Evolutionary conservation across 2,888 invertebrate species (phyloP).

Genomic region (Ceramica pisi): DNA sequence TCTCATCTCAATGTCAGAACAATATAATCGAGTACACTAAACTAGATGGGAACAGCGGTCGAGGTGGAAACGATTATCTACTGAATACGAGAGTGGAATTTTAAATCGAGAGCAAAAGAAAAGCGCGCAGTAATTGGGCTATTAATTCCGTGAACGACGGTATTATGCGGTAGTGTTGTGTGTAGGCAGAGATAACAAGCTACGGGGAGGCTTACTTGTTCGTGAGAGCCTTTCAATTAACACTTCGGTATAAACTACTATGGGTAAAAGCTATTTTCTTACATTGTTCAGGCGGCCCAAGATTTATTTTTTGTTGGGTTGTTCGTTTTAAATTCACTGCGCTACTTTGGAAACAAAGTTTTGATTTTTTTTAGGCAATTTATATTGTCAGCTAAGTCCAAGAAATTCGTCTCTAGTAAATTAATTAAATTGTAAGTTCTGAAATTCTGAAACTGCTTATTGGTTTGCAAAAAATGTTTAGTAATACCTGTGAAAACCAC

Average conservation of each 20-base stretch:
- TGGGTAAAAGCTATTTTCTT: too few relatives aligned
- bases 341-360: too few relatives aligned
- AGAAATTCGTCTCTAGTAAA: too few relatives aligned
- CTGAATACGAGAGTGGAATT: constrained; percentile 8
- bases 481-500: background rate
- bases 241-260: constrained; percentile 10
- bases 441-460: too few relatives aligned
- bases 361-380: background rate
- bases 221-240: constrained; percentile 25
- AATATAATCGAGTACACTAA: constrained; percentile 58
- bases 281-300: too few relatives aligned
- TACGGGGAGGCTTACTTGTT: constrained; percentile 10
- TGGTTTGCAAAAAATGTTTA: background rate
- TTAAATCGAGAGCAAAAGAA: constrained; percentile 25
- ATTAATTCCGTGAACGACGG: constrained; percentile 22
- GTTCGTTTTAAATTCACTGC: too few relatives aligned
- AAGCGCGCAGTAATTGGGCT: constrained; percentile 28
- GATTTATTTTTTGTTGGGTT: too few relatives aligned
- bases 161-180: background rate
- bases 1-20: constrained; percentile 70
- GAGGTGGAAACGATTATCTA: constrained; percentile 31
- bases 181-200: background rate
- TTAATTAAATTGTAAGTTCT: too few relatives aligned
- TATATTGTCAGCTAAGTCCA: background rate
- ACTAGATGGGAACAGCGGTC: constrained; percentile 33